phyloP scores from a whole-genome alignment of 2,113 vertebrate genomes.

The Gallinago paraguaiae region DNA sequence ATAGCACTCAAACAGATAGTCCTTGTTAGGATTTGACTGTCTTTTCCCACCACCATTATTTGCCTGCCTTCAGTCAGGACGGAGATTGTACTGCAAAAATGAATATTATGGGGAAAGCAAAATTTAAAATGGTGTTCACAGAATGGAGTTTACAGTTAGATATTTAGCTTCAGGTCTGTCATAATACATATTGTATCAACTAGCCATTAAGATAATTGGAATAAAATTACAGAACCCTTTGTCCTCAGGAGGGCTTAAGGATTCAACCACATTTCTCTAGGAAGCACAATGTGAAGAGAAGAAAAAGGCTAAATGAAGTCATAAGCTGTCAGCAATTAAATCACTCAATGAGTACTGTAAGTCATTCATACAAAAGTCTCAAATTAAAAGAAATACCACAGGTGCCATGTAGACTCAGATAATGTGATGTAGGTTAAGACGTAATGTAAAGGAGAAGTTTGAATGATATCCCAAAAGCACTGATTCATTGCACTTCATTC shows the following conservation, averaged over 20 bases:
- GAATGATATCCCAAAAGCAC: not conserved
- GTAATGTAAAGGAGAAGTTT: not conserved
- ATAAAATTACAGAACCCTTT: not conserved
- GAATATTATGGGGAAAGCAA: not conserved
- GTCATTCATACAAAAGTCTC: not conserved
- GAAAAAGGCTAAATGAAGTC: not conserved
- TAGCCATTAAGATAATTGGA: not conserved
- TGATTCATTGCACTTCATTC: not conserved
- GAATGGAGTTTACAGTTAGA: not conserved
- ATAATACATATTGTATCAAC: not conserved
- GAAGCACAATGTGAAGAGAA: not conserved
- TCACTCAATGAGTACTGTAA: not conserved
- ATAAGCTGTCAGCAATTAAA: not conserved
- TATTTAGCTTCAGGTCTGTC: not conserved
- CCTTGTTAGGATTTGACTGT: not conserved
- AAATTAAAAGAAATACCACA: not conserved
- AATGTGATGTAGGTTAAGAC: not conserved
- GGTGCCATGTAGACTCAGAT: not conserved
- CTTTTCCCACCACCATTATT: not conserved
- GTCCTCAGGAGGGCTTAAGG: not conserved
- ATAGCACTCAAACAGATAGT: not conserved
- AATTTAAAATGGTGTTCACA: not conserved
- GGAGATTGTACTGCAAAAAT: not conserved
- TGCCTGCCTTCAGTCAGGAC: not conserved
- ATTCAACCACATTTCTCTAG: not conserved